Evolutionary conservation across 2,888 invertebrate species (phyloP).

Genomic region (Chironomus riparius): DNA sequence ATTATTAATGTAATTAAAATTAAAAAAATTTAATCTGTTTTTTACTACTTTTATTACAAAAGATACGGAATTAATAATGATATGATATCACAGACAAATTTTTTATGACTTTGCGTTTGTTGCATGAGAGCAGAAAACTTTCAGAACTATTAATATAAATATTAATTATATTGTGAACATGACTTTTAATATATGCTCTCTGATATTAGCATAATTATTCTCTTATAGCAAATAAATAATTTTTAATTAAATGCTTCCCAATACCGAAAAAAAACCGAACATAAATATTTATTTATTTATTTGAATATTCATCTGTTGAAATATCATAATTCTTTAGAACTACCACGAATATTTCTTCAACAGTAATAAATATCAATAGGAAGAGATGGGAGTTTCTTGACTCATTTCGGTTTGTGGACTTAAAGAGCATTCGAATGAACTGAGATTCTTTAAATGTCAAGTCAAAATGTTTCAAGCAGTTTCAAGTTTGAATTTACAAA

Average conservation of each 20-base stretch:
- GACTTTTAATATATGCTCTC: too few relatives aligned
- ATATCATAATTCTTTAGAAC: slow-evolving; percentile 6
- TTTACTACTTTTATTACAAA: neutral
- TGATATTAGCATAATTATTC: neutral
- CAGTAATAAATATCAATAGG: neutral
- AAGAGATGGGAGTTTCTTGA: too few relatives aligned
- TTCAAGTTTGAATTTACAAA: too few relatives aligned
- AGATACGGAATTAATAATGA: neutral
- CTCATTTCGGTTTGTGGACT: too few relatives aligned
- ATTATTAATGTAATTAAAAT: neutral
- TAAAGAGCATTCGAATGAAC: too few relatives aligned
- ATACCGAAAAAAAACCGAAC: neutral
- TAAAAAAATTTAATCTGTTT: neutral
- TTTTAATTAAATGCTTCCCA: slow-evolving; percentile 4
- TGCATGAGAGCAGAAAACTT: too few relatives aligned
- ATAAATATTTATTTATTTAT: neutral
- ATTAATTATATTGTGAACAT: too few relatives aligned
- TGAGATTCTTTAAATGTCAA: too few relatives aligned
- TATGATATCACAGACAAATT: neutral
- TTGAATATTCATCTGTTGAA: slow-evolving; percentile 19
- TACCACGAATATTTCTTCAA: neutral
- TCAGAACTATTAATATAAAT: too few relatives aligned
- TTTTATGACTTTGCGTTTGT: too few relatives aligned
- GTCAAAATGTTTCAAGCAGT: too few relatives aligned
- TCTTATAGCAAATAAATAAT: slow-evolving; percentile 11